A percentile compares a stretch with the other conserved stretches of the same genome.
Conservation (phyloP, 1,140 invertebrate species). For the Drosophila lacteicornis region DNA sequence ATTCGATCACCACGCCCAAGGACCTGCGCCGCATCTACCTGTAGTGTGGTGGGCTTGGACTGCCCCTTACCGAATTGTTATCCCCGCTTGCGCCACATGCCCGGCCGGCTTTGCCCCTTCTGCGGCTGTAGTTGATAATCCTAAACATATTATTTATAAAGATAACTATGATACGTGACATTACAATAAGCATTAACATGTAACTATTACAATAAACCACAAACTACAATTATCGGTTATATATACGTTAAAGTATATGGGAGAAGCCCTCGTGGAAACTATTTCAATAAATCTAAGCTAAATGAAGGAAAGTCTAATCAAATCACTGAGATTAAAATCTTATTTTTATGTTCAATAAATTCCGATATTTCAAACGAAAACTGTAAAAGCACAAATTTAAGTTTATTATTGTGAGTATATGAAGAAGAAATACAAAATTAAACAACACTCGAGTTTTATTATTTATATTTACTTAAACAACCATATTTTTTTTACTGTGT, state of each 20-base stretch:
- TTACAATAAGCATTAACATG: constrained; percentile 70
- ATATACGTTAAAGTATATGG: constrained; percentile 32
- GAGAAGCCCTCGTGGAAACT: not conserved
- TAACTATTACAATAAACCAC: constrained; percentile 71
- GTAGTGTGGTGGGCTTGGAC: constrained; percentile 89
- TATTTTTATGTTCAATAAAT: not conserved
- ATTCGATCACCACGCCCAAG: constrained; percentile 95
- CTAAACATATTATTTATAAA: constrained; percentile 63
- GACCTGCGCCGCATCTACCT: constrained; percentile 95
- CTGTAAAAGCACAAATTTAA: too few species aligned
- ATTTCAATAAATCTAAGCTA: not conserved
- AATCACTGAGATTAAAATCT: not conserved
- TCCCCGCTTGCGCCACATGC: constrained; percentile 12
- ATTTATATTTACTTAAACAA: too few species aligned
- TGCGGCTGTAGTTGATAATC: constrained; percentile 45
- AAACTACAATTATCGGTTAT: constrained; percentile 9
- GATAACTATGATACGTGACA: constrained; percentile 68
- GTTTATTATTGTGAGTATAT: not conserved
- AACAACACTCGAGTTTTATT: not conserved
- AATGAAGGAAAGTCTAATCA: too few species aligned
- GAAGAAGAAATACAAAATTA: not conserved
- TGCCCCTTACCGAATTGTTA: constrained; percentile 22
- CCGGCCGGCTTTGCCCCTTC: constrained; percentile 17
- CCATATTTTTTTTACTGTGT: not conserved
- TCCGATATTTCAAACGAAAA: not conserved